Evolutionary conservation across 2,113 vertebrate genomes (phyloP).

Genomic region (Vireo altiloquus): DNA sequence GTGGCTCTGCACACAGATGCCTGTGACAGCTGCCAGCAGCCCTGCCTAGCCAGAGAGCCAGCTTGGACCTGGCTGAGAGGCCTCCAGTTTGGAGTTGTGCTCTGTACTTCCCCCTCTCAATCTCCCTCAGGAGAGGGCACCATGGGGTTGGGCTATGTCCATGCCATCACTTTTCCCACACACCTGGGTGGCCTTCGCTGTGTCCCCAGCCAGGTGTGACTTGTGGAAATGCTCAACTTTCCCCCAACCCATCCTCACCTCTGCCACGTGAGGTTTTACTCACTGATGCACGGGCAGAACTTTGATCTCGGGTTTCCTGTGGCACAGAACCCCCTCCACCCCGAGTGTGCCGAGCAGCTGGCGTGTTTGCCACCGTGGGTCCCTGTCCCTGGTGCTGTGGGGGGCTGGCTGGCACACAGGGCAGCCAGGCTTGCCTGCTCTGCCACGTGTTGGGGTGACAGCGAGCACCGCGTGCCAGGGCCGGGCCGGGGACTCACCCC

Average conservation of each 20-base stretch:
- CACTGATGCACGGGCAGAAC: accelerated
- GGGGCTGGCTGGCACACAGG: accelerated
- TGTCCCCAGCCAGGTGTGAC: background rate
- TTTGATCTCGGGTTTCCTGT: accelerated
- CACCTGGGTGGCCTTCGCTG: background rate
- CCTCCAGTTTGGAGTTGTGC: background rate
- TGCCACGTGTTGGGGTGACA: accelerated
- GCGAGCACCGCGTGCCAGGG: accelerated
- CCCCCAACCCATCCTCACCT: background rate
- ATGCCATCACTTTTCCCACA: background rate
- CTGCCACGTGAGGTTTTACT: accelerated
- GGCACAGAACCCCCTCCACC: background rate
- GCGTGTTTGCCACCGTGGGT: accelerated
- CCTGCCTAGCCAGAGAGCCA: background rate
- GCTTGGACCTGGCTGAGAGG: background rate
- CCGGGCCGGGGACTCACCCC: background rate
- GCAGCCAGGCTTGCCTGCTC: accelerated
- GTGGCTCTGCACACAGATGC: background rate
- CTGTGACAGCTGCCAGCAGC: background rate
- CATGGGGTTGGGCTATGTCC: accelerated
- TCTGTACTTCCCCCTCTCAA: accelerated
- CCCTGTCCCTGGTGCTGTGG: accelerated
- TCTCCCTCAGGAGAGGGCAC: background rate
- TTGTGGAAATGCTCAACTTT: background rate
- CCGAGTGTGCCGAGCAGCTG: accelerated